A percentile compares a stretch with the other conserved stretches of the same genome.
phyloP scores from a whole-genome alignment of 2,797 vertebrate genomes.

The Steatocranus sp. region DNA sequence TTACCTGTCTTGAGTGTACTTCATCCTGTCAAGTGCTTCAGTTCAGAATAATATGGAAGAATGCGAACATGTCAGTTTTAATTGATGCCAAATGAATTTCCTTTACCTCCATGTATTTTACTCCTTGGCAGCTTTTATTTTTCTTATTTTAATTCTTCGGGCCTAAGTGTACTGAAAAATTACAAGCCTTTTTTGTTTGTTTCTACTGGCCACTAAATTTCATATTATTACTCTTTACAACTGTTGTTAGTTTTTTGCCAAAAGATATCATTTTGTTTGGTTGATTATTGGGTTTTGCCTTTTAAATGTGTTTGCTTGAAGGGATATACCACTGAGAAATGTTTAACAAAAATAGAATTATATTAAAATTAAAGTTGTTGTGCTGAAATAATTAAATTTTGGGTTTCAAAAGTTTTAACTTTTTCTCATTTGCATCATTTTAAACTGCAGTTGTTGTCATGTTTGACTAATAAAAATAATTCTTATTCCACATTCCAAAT shows the following conservation, averaged over 20 bases:
- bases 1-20: background rate
- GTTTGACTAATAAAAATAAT: background rate
- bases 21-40: background rate
- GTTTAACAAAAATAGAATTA: no score
- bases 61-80: background rate
- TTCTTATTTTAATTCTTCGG: background rate
- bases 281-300: background rate
- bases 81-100: background rate
- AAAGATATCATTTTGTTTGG: background rate
- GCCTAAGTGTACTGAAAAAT: constrained; percentile 11
- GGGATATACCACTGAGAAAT: background rate
- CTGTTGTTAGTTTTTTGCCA: background rate
- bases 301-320: background rate
- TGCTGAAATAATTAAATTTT: background rate
- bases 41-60: background rate
- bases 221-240: background rate
- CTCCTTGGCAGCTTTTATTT: background rate
- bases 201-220: background rate
- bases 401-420: background rate
- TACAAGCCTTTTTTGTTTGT: background rate
- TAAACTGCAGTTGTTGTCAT: background rate
- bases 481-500: background rate
- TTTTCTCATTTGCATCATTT: background rate
- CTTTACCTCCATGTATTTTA: background rate
- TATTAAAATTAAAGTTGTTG: background rate